Evolutionary conservation across 2,797 vertebrate genomes (phyloP).

Genomic region (Tokudaia muenninki): DNA sequence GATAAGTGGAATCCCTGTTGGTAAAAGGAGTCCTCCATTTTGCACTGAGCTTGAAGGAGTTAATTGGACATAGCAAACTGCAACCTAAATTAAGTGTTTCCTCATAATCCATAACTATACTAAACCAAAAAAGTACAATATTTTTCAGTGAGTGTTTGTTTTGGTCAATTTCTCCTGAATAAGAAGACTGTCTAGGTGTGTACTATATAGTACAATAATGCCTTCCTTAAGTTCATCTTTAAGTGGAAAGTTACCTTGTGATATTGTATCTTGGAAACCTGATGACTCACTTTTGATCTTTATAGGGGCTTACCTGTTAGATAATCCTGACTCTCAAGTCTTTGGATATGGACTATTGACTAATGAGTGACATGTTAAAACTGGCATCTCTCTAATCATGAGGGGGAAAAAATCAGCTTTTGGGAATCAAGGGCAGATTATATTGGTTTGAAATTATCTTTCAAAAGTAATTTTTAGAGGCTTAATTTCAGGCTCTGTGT

Average conservation of each 20-base stretch:
- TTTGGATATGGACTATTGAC: not conserved
- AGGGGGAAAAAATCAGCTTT: not conserved
- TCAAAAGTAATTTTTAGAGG: not conserved
- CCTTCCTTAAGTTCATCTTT: not conserved
- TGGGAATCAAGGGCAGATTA: not conserved
- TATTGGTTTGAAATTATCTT: not conserved
- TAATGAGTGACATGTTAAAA: not conserved
- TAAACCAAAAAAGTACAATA: not conserved
- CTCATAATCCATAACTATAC: not conserved
- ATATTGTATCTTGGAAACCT: not conserved
- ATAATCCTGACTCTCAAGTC: not conserved
- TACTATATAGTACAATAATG: not conserved
- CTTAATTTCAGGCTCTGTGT: not conserved
- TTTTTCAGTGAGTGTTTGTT: not conserved
- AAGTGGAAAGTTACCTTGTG: not conserved
- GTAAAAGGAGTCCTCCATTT: not conserved
- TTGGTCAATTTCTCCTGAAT: not conserved
- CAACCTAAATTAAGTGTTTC: not conserved
- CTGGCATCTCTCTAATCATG: not conserved
- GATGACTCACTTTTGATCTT: not conserved
- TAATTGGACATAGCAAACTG: not conserved
- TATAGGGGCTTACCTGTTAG: not conserved
- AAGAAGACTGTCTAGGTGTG: not conserved
- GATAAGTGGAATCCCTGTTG: not conserved
- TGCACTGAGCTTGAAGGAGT: not conserved